Evolutionary conservation across 2,113 vertebrate genomes (phyloP), one percentile per base, ranked within the genome.

Genomic region (Pelecanus crispus): DNA sequence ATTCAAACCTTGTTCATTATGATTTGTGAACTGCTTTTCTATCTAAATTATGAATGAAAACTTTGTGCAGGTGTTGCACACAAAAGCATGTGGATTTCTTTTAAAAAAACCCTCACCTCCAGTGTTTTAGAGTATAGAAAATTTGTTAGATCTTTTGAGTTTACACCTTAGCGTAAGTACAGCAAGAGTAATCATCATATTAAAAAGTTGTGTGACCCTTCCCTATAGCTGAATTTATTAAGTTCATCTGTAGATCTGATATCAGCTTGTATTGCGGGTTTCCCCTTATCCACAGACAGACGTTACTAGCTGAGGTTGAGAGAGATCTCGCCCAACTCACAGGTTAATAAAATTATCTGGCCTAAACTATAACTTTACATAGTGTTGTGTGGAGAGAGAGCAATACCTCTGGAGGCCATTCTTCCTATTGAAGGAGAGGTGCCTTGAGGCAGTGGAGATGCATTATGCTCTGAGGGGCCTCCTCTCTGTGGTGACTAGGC

Each of bases 151-250:
- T 88, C 94, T 96, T 95, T 88, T 94, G 86, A 67, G 94, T 96
- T 97, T 56, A 84, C 93, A 95, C 77, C 75, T 96, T 82, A 92
- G 92, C 83, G 67, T 91, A 97, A 96, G 86, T 83, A 88, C 77
- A 86, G 42, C 56, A 36, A 13, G 55, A 38, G 25, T 26, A 24
- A 38, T 13, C 12, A 1, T 34, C 34, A 7, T 22, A 80, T 86
- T 96, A 89, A 95, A 40, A 61, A 53, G 25, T 16, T 65, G 45
- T 81, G 94, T 78, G 95, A 81, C 79, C 75, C 85, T 78, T 56
- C 81, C 18, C 61, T 17, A 17, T 88, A 92, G 73, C 86, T 93
- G 78, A 47, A 77, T 91, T 95, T 78, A 72, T 66, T 2, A 47
- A 80, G 49, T 22, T 62, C 14, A 2, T 59, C 75, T 65, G 24